Evolutionary conservation across 2,113 vertebrate species (phyloP), one percentile per base, ranked within the genome.

Genomic region (Myrmecophaga tridactyla): DNA sequence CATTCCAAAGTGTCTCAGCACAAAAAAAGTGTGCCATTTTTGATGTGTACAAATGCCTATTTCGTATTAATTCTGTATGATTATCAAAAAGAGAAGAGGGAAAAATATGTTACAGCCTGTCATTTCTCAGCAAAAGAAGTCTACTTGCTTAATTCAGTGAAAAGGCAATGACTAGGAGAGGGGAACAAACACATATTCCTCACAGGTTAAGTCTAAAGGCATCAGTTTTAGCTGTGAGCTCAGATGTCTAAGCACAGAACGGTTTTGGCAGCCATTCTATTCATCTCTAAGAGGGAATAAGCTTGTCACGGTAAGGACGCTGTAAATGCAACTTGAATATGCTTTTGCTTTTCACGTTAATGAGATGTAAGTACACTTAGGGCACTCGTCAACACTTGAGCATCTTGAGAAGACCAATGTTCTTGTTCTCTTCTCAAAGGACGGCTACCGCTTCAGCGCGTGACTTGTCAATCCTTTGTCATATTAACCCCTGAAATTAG

Each of bases 401-500:
- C 2, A 11, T 81, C 95, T 73, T 73, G 23, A 73, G 63, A 78
- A 95, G 89, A 90, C 92, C 86, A 93, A 2, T 31, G 60, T 58
- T 91, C n/a, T n/a, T n/a, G 75, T 77, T 96, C 76, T 41, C 29
- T 7, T 96, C 84, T 94, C 89, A 81, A 82, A 95, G 43, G 89
- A 81, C 90, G 70, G 10, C 56, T 31, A 11, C 3, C 34, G 82
- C 76, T 82, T 83, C 34, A 75, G 46, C 0, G 3, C 20, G 3
- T 84, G 67, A 94, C 70, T 92, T 46, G 31, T 81, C 81, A 86
- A 23, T 75, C 31, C 25, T 92, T 67, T 92, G 39, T 89, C 29
- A 23, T 73, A 88, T 94, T 97, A 96, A 96, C 86, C 34, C 83
- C 70, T 96, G 41, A 73, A 92, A 89, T 95, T 93, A 94, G 93